These are phyloP conservation scores for Lacerta agilis DNA, from an alignment of 2,797 vertebrate species.

Conservation along the genomic window DNA sequence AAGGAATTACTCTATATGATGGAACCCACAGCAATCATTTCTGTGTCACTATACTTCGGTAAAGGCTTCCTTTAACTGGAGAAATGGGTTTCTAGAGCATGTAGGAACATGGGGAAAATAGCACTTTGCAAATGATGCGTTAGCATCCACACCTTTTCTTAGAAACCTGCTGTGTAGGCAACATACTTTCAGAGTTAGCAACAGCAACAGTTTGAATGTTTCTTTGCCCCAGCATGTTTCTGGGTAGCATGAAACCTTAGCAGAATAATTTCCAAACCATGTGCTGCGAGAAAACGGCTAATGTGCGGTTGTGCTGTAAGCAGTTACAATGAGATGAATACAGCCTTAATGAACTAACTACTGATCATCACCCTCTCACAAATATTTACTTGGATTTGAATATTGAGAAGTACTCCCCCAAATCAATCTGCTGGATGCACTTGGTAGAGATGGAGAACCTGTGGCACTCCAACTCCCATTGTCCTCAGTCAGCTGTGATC, in stretches of 20 bases:
- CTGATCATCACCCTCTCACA: no score
- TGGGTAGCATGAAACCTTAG: background rate
- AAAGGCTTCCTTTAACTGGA: background rate
- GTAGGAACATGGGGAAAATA: background rate
- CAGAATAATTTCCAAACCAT: conserved; percentile 3
- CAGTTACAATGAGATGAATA: background rate
- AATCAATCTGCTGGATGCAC: no score
- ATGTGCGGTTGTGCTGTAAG: background rate
- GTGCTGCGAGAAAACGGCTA: background rate
- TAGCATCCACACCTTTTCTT: background rate
- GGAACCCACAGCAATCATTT: accelerated
- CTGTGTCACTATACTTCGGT: background rate
- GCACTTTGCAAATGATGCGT: background rate
- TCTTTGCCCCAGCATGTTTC: background rate
- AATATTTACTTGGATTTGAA: no score
- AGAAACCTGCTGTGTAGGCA: background rate
- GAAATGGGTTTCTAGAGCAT: background rate
- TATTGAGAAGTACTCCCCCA: no score
- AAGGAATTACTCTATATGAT: background rate
- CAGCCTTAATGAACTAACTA: no score
- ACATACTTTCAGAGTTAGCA: background rate
- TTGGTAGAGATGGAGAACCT: no score
- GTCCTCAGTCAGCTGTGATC: no score
- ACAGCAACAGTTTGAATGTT: background rate
- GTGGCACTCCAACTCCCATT: no score